These are phyloP conservation scores for Aurelia coerulea DNA, from an alignment of 30 jellyfish, hydroid and myxozoan genomes.

Conservation along the genomic window DNA sequence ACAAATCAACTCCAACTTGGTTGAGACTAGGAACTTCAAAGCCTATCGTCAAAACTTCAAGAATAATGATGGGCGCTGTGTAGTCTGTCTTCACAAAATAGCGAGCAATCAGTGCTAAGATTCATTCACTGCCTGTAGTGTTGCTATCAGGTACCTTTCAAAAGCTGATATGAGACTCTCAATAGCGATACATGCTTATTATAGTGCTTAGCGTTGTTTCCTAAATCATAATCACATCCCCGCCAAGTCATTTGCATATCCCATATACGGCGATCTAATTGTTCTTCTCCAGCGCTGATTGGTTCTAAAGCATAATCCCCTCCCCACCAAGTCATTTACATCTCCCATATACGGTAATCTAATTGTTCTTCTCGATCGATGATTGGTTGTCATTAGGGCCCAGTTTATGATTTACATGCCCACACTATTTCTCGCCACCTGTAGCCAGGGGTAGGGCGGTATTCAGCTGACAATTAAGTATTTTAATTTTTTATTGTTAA, in stretches of 20 bases:
- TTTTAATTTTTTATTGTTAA: conserved; percentile 51
- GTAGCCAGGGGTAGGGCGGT: conserved; percentile 62
- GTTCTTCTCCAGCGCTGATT: conserved; percentile 9
- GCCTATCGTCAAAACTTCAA: neutral
- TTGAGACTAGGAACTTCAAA: neutral
- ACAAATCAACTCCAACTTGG: too few relatives aligned
- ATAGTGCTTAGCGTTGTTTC: conserved; percentile 48
- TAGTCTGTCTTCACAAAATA: neutral
- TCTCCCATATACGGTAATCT: conserved; percentile 46
- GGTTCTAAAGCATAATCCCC: neutral
- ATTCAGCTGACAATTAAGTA: conserved; percentile 46
- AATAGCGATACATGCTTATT: conserved; percentile 10
- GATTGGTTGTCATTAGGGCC: conserved; percentile 42
- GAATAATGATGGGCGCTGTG: neutral
- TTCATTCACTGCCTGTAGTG: neutral
- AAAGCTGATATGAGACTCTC: conserved; percentile 44
- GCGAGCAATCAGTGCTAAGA: conserved; percentile 44
- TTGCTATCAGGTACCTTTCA: conserved; percentile 23
- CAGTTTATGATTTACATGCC: conserved; percentile 22
- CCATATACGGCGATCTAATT: conserved; percentile 54
- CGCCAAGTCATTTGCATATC: conserved; percentile 42
- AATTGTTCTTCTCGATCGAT: conserved; percentile 22
- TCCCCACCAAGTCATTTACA: conserved; percentile 45
- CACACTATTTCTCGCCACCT: conserved; percentile 67
- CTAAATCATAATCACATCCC: conserved; percentile 11